phyloP scores from a whole-genome alignment of 1,140 invertebrate genomes.

The Danaus plexippus region DNA sequence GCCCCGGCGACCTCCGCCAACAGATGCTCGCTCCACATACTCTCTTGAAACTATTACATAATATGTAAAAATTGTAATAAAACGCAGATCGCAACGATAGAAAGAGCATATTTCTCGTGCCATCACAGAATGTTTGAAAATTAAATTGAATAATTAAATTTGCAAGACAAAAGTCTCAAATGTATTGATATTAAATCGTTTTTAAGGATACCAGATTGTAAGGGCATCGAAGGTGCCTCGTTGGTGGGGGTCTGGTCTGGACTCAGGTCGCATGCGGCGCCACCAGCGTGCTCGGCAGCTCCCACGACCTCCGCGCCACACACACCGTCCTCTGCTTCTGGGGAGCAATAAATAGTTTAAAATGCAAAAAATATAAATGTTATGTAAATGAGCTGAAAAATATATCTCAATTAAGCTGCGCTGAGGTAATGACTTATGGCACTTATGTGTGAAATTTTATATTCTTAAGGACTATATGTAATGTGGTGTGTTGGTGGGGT shows the following conservation, averaged over 20 bases:
- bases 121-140: too few species aligned
- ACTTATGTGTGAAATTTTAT: neutral
- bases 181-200: neutral
- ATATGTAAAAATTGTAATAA: neutral
- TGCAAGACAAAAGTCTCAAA: neutral
- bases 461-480: neutral
- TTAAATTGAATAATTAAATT: neutral
- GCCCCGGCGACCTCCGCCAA: slow-evolving; percentile 67
- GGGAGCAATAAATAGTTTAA: neutral
- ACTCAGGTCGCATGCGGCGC: slow-evolving; percentile 59
- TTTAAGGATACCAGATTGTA: slow-evolving; percentile 49
- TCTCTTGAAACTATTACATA: slow-evolving; percentile 56
- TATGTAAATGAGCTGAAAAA: slow-evolving; percentile 1
- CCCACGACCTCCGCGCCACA: slow-evolving; percentile 39
- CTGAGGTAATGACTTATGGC: slow-evolving; percentile 3
- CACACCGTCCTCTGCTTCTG: slow-evolving; percentile 64
- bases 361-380: too few species aligned
- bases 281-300: slow-evolving; percentile 50
- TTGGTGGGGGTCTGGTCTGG: slow-evolving; percentile 65
- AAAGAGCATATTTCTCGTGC: neutral
- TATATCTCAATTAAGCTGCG: slow-evolving; percentile 9
- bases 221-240: slow-evolving; percentile 65
- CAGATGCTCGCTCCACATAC: slow-evolving; percentile 72
- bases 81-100: too few species aligned
- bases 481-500: slow-evolving; percentile 13